Evolutionary conservation across 1,140 invertebrate species (phyloP).

Genomic region (Apis mellifera): Amel_HAv3.1 CM009940.2:9002001-9002500

Average conservation of each 20-base stretch:
- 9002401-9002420: constrained; percentile 10
- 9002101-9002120: too few species aligned
- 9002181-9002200: neutral
- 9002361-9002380: constrained; percentile 12
- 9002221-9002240: too few species aligned
- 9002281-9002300: neutral
- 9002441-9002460: neutral
- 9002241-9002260: neutral
- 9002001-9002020: constrained; percentile 20
- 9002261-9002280: constrained; percentile 23
- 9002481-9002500: constrained; percentile 16
- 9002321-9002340: constrained; percentile 40
- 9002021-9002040: neutral
- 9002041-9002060: neutral
- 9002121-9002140: too few species aligned
- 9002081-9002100: too few species aligned
- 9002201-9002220: neutral
- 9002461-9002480: constrained; percentile 3
- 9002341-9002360: neutral
- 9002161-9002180: too few species aligned
- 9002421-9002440: constrained; percentile 42
- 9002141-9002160: too few species aligned
- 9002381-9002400: constrained; percentile 29
- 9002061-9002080: too few species aligned
- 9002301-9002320: constrained; percentile 14